Conservation (phyloP, 2,888 invertebrate species). For the Amblyjoppa fuscipennis region DNA sequence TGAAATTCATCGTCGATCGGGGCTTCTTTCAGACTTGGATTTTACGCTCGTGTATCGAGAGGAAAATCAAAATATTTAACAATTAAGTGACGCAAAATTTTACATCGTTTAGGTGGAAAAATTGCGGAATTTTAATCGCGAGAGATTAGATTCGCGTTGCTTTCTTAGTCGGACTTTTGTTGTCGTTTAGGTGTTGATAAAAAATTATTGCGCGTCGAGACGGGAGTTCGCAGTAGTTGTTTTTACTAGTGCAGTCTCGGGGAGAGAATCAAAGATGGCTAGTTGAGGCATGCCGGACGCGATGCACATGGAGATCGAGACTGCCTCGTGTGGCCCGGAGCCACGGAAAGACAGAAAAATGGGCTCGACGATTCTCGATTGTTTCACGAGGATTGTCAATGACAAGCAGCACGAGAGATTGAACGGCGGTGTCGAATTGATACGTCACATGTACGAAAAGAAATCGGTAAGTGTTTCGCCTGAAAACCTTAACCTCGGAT, state of each 20-base stretch:
- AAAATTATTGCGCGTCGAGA: not conserved
- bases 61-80: not conserved
- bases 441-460: slow-evolving; percentile 84
- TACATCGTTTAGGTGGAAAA: not conserved
- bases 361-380: slow-evolving; percentile 84
- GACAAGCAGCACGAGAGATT: slow-evolving; percentile 83
- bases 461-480: slow-evolving; percentile 82
- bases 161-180: not conserved
- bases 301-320: slow-evolving; percentile 70
- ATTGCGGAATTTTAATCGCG: not conserved
- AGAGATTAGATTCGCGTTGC: not conserved
- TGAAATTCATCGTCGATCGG: not conserved
- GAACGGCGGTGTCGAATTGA: slow-evolving; percentile 83
- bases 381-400: slow-evolving; percentile 84
- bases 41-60: not conserved
- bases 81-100: not conserved
- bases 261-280: slow-evolving; percentile 33
- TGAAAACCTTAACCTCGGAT: slow-evolving; percentile 73
- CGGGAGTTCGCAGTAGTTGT: not conserved
- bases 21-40: not conserved
- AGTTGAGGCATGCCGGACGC: slow-evolving; percentile 41
- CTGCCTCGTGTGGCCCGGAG: slow-evolving; percentile 63
- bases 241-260: slow-evolving; percentile 34
- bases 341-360: slow-evolving; percentile 76
- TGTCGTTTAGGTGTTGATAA: not conserved